These are phyloP conservation scores for Drosophila pseudotakahashii DNA, from an alignment of 2,888 invertebrate species.

Conservation along the genomic window DNA sequence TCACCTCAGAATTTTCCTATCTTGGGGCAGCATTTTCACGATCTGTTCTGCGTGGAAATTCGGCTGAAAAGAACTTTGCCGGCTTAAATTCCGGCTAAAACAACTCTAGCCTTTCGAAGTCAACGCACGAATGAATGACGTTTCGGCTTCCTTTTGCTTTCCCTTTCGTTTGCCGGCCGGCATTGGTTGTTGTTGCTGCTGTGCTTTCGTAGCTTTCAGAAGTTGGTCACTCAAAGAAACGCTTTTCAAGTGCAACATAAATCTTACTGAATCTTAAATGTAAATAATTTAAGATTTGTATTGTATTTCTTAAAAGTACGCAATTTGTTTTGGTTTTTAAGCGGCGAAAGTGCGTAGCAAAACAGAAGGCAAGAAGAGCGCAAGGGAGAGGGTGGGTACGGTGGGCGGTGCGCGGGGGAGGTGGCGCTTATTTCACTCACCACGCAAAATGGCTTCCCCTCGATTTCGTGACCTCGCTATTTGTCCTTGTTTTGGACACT, in stretches of 20 bases:
- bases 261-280: not conserved
- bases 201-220: conserved; percentile 8
- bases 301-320: not conserved
- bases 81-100: conserved; percentile 10
- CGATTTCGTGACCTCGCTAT: conserved; percentile 4
- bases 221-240: conserved; percentile 10
- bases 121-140: conserved; percentile 41
- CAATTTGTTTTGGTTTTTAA: not conserved
- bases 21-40: conserved; percentile 62
- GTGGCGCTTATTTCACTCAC: conserved; percentile 13
- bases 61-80: conserved; percentile 3
- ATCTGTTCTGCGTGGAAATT: conserved; percentile 5
- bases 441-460: conserved; percentile 7
- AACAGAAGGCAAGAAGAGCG: conserved; percentile 20
- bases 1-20: conserved; percentile 64
- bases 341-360: conserved; percentile 29
- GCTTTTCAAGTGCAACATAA: not conserved
- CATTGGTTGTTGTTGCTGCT: conserved; percentile 1
- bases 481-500: conserved; percentile 1
- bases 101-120: conserved; percentile 36
- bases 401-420: too few relatives aligned
- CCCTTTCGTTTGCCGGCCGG: conserved; percentile 38
- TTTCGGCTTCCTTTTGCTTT: conserved; percentile 28
- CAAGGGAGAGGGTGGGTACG: not conserved
- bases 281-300: conserved; percentile 12